phyloP scores from a whole-genome alignment of 2,888 invertebrate species.

The Plusia festucae region DNA sequence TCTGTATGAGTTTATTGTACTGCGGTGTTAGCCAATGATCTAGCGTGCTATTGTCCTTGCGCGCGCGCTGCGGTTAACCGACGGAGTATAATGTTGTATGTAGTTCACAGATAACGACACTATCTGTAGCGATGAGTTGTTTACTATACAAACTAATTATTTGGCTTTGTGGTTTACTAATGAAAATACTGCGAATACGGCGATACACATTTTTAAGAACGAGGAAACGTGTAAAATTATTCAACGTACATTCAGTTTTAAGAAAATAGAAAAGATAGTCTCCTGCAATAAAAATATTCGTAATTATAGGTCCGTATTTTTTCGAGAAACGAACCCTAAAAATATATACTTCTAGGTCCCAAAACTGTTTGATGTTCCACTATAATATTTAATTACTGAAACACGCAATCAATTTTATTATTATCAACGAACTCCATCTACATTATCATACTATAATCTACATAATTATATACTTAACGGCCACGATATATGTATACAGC shows the following conservation, averaged over 20 bases:
- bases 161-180: slow-evolving; percentile 17
- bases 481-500: not conserved
- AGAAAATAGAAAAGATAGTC: no score
- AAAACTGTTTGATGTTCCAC: no score
- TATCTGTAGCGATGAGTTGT: slow-evolving; percentile 37
- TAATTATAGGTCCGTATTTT: no score
- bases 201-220: no score
- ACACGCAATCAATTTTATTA: no score
- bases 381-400: no score
- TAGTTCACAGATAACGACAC: slow-evolving; percentile 21
- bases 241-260: no score
- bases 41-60: slow-evolving; percentile 48
- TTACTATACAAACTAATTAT: slow-evolving; percentile 40
- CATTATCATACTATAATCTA: not conserved
- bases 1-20: slow-evolving; percentile 13
- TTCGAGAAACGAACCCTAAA: no score
- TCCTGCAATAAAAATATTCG: no score
- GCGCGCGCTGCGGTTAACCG: slow-evolving; percentile 56
- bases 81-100: slow-evolving; percentile 42
- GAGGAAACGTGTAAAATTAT: no score
- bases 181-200: not conserved
- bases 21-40: slow-evolving; percentile 33
- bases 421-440: no score
- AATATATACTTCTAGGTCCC: no score
- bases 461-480: not conserved